Evolutionary conservation across 2,113 vertebrate genomes (phyloP).

Genomic region (Trichechus manatus): DNA sequence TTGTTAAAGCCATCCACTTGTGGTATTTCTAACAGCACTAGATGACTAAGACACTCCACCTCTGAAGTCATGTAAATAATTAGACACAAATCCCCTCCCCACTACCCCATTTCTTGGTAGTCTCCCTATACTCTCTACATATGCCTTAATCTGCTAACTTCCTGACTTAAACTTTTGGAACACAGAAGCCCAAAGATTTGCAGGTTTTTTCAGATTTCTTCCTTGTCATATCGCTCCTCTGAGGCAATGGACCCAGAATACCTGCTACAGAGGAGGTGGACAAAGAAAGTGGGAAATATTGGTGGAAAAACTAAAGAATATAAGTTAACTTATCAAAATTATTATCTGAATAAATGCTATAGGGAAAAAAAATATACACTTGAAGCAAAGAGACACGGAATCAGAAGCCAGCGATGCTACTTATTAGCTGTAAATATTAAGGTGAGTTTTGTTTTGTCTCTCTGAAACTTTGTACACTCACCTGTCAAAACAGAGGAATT

Average conservation of each 20-base stretch:
- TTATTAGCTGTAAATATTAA: background rate
- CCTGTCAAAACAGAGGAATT: conserved; percentile 5
- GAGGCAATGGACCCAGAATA: background rate
- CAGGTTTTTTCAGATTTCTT: background rate
- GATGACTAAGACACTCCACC: background rate
- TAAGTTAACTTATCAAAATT: conserved; percentile 18
- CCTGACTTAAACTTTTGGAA: background rate
- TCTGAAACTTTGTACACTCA: background rate
- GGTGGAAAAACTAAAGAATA: background rate
- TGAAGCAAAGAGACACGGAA: background rate
- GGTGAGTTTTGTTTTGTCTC: background rate
- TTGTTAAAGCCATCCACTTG: too few species aligned
- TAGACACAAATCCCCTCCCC: background rate
- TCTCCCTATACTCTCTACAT: background rate
- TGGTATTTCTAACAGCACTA: too few species aligned
- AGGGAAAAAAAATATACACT: background rate
- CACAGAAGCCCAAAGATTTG: background rate
- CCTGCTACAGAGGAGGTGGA: background rate
- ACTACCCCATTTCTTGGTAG: background rate
- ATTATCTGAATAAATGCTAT: background rate
- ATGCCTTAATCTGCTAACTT: background rate
- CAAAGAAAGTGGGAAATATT: background rate
- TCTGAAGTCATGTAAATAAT: background rate
- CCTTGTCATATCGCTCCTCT: background rate
- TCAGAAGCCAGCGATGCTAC: background rate